These are phyloP conservation scores for Rousettus madagascariensis DNA, from an alignment of 2,797 vertebrate species.

Conservation along the genomic window DNA sequence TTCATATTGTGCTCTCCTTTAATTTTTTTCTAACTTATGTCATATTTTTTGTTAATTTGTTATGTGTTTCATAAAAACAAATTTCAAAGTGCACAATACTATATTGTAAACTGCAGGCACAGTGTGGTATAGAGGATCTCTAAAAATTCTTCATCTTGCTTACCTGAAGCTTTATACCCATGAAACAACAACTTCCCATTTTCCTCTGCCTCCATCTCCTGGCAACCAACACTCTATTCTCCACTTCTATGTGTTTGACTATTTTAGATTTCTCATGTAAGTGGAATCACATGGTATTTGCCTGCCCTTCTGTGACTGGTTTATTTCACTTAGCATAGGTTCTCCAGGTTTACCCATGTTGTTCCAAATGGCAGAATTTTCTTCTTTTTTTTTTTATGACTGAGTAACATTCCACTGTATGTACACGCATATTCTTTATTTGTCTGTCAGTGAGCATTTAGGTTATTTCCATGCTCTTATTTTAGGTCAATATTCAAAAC, in stretches of 20 bases:
- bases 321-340: background rate
- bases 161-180: background rate
- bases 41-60: background rate
- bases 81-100: background rate
- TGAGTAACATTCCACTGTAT: background rate
- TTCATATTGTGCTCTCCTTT: slow-evolving; percentile 12
- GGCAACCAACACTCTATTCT: background rate
- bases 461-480: background rate
- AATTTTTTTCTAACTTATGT: background rate
- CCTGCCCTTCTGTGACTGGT: background rate
- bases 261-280: background rate
- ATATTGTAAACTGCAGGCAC: background rate
- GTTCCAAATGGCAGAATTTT: background rate
- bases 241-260: background rate
- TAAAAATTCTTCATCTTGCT: background rate
- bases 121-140: background rate
- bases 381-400: background rate
- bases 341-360: background rate
- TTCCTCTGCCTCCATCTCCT: background rate
- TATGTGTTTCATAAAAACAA: background rate
- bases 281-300: background rate
- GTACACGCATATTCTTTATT: background rate
- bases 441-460: background rate
- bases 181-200: background rate
- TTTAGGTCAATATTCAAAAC: background rate